phyloP scores from a whole-genome alignment of 2,113 vertebrate species.

The Eptatretus burgeri region DNA sequence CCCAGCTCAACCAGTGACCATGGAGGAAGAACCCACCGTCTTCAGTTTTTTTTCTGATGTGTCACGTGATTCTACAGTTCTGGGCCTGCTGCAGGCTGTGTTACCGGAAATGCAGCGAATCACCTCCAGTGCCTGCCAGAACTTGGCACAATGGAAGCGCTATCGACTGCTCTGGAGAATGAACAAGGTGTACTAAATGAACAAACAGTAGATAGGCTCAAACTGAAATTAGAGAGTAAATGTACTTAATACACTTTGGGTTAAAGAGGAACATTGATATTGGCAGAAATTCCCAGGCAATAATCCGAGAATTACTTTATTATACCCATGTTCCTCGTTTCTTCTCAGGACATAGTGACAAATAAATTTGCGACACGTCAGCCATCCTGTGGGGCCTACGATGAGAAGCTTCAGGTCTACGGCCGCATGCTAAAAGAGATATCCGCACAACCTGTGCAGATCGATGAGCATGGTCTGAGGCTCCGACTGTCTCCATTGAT shows the following conservation, averaged over 20 bases:
- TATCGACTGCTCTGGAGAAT: conserved; percentile 47
- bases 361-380: conserved; percentile 39
- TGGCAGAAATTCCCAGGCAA: too few species aligned
- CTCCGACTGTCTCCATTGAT: conserved; percentile 38
- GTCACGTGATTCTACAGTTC: conserved; percentile 28
- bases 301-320: too few species aligned
- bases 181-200: conserved; percentile 18
- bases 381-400: conserved; percentile 31
- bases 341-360: conserved; percentile 16
- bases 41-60: conserved; percentile 44
- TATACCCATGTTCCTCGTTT: not conserved
- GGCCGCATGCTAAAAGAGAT: conserved; percentile 24
- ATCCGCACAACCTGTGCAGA: conserved; percentile 20
- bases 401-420: conserved; percentile 47
- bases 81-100: conserved; percentile 23
- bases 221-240: too few species aligned
- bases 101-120: conserved; percentile 32
- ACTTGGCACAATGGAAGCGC: conserved; percentile 34
- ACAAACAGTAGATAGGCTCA: too few species aligned
- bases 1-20: conserved; percentile 24
- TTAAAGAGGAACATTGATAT: too few species aligned
- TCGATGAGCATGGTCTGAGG: conserved; percentile 29
- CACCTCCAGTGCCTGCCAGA: conserved; percentile 22
- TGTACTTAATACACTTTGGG: too few species aligned
- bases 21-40: conserved; percentile 21